A percentile compares a stretch with the other conserved stretches of the same genome.
Conservation (phyloP, 2,888 invertebrate species). For the Luffia ferchaultella region DNA sequence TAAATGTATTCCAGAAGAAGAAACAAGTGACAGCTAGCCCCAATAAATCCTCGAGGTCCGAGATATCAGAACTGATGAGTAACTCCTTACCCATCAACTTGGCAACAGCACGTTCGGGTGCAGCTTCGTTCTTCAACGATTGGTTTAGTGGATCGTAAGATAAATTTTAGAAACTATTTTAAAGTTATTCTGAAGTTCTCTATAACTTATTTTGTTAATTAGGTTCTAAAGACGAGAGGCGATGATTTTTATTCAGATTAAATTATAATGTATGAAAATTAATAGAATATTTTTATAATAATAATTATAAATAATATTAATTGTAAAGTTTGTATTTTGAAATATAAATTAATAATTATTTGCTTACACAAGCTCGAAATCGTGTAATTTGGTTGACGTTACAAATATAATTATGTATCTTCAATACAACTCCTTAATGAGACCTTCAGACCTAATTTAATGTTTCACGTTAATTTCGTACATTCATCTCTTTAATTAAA, state of each 20-base stretch:
- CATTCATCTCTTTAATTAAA: neutral
- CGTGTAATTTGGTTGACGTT: neutral
- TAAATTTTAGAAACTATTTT: too few species aligned
- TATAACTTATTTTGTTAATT: too few species aligned
- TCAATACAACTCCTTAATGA: neutral
- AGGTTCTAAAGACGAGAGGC: too few species aligned
- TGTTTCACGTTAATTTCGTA: neutral
- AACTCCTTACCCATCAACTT: slow-evolving; percentile 50
- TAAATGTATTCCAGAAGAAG: slow-evolving; percentile 43
- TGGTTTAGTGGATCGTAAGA: slow-evolving; percentile 70
- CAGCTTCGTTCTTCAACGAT: slow-evolving; percentile 83
- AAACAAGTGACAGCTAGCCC: slow-evolving; percentile 34
- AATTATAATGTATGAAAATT: too few species aligned
- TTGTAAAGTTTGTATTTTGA: too few species aligned
- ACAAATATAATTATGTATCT: neutral
- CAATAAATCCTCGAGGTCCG: slow-evolving; percentile 30
- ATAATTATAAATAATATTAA: too few species aligned
- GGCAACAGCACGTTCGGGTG: slow-evolving; percentile 73
- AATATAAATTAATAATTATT: neutral
- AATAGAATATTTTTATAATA: too few species aligned
- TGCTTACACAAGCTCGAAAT: neutral
- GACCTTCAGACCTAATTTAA: neutral
- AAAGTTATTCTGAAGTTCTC: too few species aligned
- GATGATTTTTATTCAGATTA: too few species aligned
- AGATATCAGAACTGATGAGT: slow-evolving; percentile 47